Evolutionary conservation across 2,113 vertebrate genomes (phyloP), one percentile per base, ranked within the genome.

Genomic region (Eretmochelys imbricata): DNA sequence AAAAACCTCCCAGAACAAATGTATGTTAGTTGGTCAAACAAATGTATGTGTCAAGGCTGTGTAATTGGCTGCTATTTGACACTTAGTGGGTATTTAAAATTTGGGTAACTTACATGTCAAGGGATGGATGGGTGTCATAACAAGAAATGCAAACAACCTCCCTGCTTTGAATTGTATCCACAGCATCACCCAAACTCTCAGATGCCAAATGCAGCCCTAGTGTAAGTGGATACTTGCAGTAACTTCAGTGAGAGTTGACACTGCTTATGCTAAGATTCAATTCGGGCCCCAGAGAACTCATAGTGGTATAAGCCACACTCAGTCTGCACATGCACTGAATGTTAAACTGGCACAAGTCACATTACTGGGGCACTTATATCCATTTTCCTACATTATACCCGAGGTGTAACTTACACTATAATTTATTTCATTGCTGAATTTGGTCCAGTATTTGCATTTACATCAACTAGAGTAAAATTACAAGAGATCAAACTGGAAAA

Each of bases 381-480:
- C 24, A 42, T 79, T 72, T 38, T 29, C 24, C 57, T 29, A 42
- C 25, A 29, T n/a, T 5, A 81, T 27, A 29, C 46, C 5, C 17
- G 0, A 62, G 38, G n/a, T 8, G 4, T 54, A 16, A 57, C n/a
- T 65, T 78, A 27, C 42, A 29, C 25, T 48, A 8, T 6, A 13
- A 4, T 27, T 78, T 25, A 78, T 24, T 46, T 48, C 42, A 27
- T 12, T 78, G 42, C 24, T 20, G 62, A 42, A 1, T 55, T 65
- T 3, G 8, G 31, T 24, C 55, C 25, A 3, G 50, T 53, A n/a
- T 20, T 48, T 22, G 3, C 35, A 20, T 2, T 6, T 9, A 9
- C 54, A 29, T 27, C 13, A 5, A 4, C 1, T 10, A 4, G 10
- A 48, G 13, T 0, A n/a, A 14, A 38, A 72, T 20, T n/a, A 38